Evolutionary conservation across 1,140 invertebrate genomes (phyloP), one percentile per base, ranked within the genome.

Genomic region (Ruditapes philippinarum): DNA sequence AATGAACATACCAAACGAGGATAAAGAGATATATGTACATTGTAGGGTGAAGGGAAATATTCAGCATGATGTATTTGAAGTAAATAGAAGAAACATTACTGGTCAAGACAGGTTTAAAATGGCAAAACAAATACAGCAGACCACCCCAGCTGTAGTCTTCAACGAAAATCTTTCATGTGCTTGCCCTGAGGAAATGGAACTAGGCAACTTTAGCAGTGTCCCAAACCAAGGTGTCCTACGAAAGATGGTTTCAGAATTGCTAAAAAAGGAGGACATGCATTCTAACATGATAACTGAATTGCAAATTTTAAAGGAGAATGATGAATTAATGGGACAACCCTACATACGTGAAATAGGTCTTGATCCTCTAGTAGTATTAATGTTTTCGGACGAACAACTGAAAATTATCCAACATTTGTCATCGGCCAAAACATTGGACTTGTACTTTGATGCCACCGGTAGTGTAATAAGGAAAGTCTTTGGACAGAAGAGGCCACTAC

Each of bases 331-430:
- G n/a, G 74, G 74, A 51, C 4, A 45, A 12, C 36, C 74, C 7
- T 79, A 79, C 42, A 79, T 79, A 17, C 11, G 74, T 7, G 74
- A 79, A 45, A 79, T 79, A 17, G 74, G 74, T 25, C 22, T 79
- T 12, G 74, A 79, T 28, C 74, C 74, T 4, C 28, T 79, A 17
- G 45, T 54, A 45, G 14, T 79, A 7, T 12, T 79, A 5, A 49
- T 79, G 45, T 79, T 79, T 79, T 79, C 42, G 7, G 74, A 79
- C 5, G 74, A 54, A 25, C 74, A 79, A 54, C 22, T 79, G 31
- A 45, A 79, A 17, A 7, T 54, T 12, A 51, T 79, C 5, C 12
- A 79, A 19, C 11, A n/a, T 5, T 49, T 49, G 28, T 79, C 74
- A 12, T 7, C 36, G 40, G 31, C 12, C 40, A 45, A 79, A 17